Conservation (phyloP, 2,888 invertebrate genomes). For the Heliconius aoede region DNA sequence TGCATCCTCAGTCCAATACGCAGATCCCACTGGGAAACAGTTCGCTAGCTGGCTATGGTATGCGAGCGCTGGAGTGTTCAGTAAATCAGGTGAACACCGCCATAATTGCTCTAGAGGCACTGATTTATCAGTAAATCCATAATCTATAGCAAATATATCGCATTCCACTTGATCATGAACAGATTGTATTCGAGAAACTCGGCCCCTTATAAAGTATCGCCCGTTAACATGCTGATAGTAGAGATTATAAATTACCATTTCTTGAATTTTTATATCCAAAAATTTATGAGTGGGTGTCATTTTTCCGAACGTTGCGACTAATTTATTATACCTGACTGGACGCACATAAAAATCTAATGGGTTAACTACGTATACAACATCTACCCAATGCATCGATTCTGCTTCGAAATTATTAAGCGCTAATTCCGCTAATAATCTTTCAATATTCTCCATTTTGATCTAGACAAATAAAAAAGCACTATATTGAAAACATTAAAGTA, state of each 20-base stretch:
- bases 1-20: slow-evolving; percentile 42
- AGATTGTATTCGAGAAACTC: slow-evolving; percentile 42
- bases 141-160: slow-evolving; percentile 54
- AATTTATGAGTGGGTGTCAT: slow-evolving; percentile 19
- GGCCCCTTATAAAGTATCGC: slow-evolving; percentile 35
- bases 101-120: slow-evolving; percentile 47
- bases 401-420: slow-evolving; percentile 31
- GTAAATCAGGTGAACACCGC: slow-evolving; percentile 32
- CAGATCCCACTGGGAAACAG: slow-evolving; percentile 49
- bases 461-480: slow-evolving; percentile 28
- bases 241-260: slow-evolving; percentile 34
- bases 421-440: slow-evolving; percentile 33
- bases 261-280: slow-evolving; percentile 9
- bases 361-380: slow-evolving; percentile 51
- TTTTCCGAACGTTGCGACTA: slow-evolving; percentile 14
- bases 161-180: slow-evolving; percentile 38
- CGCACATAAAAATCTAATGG: slow-evolving; percentile 53
- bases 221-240: neutral
- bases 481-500: neutral
- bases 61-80: slow-evolving; percentile 48
- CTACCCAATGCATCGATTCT: slow-evolving; percentile 47
- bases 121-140: slow-evolving; percentile 52
- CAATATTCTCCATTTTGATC: slow-evolving; percentile 35
- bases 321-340: slow-evolving; percentile 35
- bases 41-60: slow-evolving; percentile 52